A percentile compares a stretch with the other conserved stretches of the same genome.
Evolutionary conservation across 2,113 vertebrate genomes (phyloP).

Genomic region (Syngnathus floridae): DNA sequence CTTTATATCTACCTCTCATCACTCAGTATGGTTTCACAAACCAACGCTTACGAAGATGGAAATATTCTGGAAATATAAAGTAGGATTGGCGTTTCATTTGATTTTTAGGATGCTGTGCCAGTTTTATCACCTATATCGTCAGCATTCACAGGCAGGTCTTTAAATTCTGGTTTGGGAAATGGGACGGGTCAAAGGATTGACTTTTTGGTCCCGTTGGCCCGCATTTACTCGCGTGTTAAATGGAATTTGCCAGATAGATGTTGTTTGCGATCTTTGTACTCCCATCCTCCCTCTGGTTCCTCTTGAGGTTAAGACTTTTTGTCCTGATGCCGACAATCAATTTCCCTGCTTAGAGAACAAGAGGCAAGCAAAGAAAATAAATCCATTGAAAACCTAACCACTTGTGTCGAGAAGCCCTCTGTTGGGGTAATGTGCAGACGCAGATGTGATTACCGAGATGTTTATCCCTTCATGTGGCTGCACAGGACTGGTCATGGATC

Average conservation of each 20-base stretch:
- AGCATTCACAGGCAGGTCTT: slow-evolving; percentile 31
- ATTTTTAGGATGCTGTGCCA: slow-evolving; percentile 27
- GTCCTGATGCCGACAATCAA: slow-evolving; percentile 54
- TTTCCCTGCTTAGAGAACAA: slow-evolving; percentile 22
- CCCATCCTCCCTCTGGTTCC: slow-evolving; percentile 3
- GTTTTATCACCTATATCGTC: slow-evolving; percentile 16
- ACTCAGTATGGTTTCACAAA: slow-evolving; percentile 43
- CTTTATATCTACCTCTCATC: slow-evolving; percentile 61
- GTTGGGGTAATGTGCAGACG: slow-evolving; percentile 17
- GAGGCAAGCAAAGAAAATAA: slow-evolving; percentile 26
- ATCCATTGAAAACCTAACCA: slow-evolving; percentile 29
- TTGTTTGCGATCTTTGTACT: slow-evolving; percentile 12
- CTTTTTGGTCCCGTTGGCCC: slow-evolving; percentile 14
- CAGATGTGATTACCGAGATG: slow-evolving; percentile 20
- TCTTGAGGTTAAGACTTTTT: slow-evolving; percentile 14
- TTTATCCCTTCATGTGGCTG: slow-evolving; percentile 10
- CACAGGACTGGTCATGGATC: slow-evolving; percentile 17
- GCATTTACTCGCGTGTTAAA: slow-evolving; percentile 19
- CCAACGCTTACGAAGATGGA: not conserved
- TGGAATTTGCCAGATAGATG: slow-evolving; percentile 12
- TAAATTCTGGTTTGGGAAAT: slow-evolving; percentile 29
- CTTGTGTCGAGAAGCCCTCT: slow-evolving; percentile 21
- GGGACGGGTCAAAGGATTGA: slow-evolving; percentile 13
- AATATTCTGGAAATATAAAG: slow-evolving; percentile 9
- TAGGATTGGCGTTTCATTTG: not conserved